Base-by-base conservation (phyloP, 2,113 vertebrate genomes). In the Chauna torquata region DNA sequence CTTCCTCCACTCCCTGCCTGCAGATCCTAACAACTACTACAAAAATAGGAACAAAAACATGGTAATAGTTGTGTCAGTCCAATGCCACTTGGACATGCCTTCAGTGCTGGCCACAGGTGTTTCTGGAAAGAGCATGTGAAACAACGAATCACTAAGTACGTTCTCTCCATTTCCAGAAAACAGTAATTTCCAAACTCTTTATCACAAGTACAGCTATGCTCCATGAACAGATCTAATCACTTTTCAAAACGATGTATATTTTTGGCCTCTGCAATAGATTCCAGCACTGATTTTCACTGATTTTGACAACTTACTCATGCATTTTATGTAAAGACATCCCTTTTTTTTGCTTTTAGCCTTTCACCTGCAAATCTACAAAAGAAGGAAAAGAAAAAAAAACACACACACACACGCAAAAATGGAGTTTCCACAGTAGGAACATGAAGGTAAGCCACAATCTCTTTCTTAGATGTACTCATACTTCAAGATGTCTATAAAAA, bases 1-100 rank as follows among this genome's bases (percentile, higher is more conserved):
- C 9, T 64, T 90, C 57, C 14, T 82, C 28, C 8, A 32, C 17
- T 55, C 8, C 15, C 30, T 55, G 3, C 15, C n/a, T 24, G n/a
- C 80, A 76, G 61, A 71, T 47, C 40, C 23, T 54, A 61, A 70
- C 32, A 70, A 14, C 34, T 50, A 62, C 24, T 42, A 81, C 50
- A 49, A 20, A 87, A 72, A 45, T 47, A 32, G 50, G 61, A 77
- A 58, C 10, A 59, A 58, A 82, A 85, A 3, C 38, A 59, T 8
- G 3, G 38, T 15, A 32, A 70, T 57, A 57, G 74, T 1, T 0
- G 1, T 2, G 3, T 38, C 62, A 59, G 38, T 47, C 13, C 18
- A 66, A n/a, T 2, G 4, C 8, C 10, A 22, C n/a, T 15, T n/a
- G 34, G 11, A 74, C 34, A 12, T 4, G 14, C 17, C 4, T 4